phyloP scores from a whole-genome alignment of 92 coral and sea anemone genomes.

The Phenganax subtilis region DNA sequence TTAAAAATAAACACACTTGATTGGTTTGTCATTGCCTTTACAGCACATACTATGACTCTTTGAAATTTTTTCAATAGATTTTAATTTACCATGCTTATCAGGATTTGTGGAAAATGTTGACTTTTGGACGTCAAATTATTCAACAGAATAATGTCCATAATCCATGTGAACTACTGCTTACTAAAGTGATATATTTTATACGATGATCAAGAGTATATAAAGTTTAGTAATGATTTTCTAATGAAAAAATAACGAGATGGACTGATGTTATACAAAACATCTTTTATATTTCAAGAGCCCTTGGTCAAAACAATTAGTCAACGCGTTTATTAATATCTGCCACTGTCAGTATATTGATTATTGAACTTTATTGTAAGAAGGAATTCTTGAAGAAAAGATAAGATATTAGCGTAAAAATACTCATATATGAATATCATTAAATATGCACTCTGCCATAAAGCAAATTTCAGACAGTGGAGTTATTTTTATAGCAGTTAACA shows the following conservation, averaged over 20 bases:
- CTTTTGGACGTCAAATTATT: conserved; percentile 27
- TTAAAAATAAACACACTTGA: too few relatives aligned
- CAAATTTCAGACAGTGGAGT: neutral
- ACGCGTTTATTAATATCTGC: neutral
- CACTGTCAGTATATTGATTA: neutral
- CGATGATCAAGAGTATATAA: neutral
- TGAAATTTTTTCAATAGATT: too few relatives aligned
- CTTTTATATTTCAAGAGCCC: conserved; percentile 11
- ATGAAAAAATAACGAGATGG: neutral
- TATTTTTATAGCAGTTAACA: neutral
- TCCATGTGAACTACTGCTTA: too few relatives aligned
- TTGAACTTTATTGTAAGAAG: neutral
- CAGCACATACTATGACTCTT: too few relatives aligned
- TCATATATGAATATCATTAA: neutral
- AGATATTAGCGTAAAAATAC: too few relatives aligned
- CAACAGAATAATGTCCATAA: too few relatives aligned
- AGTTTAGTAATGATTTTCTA: neutral
- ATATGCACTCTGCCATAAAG: neutral
- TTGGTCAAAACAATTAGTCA: conserved; percentile 14
- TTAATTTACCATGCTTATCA: neutral
- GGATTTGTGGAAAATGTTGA: conserved; percentile 2
- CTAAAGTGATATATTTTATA: too few relatives aligned
- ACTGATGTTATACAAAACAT: neutral
- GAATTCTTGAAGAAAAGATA: too few relatives aligned
- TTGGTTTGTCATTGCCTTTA: too few relatives aligned